Percentiles rank a stretch among this genome's conserved stretches.
phyloP scores from a whole-genome alignment of 2,113 vertebrate species.

The Apodemus sylvaticus region DNA sequence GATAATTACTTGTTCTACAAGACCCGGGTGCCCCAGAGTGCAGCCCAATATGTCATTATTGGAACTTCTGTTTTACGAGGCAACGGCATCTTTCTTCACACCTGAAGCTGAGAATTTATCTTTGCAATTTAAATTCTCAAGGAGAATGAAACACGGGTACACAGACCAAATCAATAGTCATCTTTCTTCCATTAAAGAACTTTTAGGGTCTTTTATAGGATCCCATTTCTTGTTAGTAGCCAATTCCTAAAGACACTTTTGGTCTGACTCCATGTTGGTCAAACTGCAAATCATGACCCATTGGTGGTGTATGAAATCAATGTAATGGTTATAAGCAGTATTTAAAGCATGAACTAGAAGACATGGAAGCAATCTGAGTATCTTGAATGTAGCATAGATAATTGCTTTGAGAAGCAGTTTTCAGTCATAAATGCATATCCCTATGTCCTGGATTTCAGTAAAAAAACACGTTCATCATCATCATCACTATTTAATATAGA shows the following conservation, averaged over 20 bases:
- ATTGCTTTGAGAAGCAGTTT: background rate
- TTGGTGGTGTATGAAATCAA: conserved; percentile 47
- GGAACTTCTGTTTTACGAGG: conserved; percentile 55
- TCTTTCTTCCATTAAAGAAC: conserved; percentile 76
- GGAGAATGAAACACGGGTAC: conserved; percentile 68
- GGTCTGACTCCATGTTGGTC: conserved; percentile 55
- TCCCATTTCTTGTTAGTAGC: conserved; percentile 71
- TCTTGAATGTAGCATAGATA: background rate
- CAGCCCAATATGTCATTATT: background rate
- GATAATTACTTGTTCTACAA: conserved; percentile 35
- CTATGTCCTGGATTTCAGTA: background rate
- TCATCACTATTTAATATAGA: background rate
- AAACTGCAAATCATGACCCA: conserved; percentile 52
- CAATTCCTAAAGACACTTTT: conserved; percentile 66
- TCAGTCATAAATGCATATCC: background rate
- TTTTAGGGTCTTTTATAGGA: conserved; percentile 72
- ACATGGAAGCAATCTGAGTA: conserved; percentile 15
- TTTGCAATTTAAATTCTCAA: conserved; percentile 79
- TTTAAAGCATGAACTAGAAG: conserved; percentile 48
- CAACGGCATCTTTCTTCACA: conserved; percentile 40
- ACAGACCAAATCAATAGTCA: conserved; percentile 76
- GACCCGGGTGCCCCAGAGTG: conserved; percentile 24
- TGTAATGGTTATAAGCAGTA: conserved; percentile 51
- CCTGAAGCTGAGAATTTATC: conserved; percentile 70
- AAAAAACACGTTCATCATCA: background rate